A percentile compares a stretch with the other conserved stretches of the same genome.
Evolutionary conservation across 2,888 invertebrate species (phyloP).

Genomic region (Drosophila melanosoma): DNA sequence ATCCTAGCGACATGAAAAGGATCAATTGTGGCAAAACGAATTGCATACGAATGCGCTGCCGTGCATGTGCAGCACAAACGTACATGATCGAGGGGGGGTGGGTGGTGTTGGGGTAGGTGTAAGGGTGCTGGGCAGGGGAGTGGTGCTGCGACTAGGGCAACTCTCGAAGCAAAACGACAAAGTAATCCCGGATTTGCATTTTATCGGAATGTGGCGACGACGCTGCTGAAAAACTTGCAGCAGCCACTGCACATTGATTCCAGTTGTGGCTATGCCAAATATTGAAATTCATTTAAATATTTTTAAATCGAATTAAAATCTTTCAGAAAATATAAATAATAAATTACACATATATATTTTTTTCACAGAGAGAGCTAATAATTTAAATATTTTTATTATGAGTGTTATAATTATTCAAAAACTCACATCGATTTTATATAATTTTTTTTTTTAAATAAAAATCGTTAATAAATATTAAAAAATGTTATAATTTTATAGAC

Average conservation of each 20-base stretch:
- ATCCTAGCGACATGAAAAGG: slow-evolving; percentile 82
- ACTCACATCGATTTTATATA: no score
- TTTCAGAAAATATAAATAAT: no score
- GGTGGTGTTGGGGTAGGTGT: neutral
- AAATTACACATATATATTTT: no score
- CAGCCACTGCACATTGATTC: slow-evolving; percentile 45
- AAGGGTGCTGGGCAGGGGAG: neutral
- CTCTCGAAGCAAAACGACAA: slow-evolving; percentile 80
- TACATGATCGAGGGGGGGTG: neutral
- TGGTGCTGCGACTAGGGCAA: slow-evolving; percentile 45
- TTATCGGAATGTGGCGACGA: slow-evolving; percentile 79
- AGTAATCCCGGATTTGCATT: slow-evolving; percentile 81
- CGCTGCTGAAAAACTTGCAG: slow-evolving; percentile 48
- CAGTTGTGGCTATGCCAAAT: neutral
- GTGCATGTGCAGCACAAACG: slow-evolving; percentile 22
- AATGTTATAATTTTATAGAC: no score
- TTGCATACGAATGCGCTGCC: slow-evolving; percentile 77
- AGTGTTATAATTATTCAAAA: no score
- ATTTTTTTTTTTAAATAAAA: no score
- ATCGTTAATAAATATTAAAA: no score
- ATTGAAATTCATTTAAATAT: neutral
- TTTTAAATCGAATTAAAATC: no score
- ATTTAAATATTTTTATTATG: no score
- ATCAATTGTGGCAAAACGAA: slow-evolving; percentile 82
- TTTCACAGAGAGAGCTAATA: no score